Evolutionary conservation across 2,888 invertebrate genomes (phyloP), one percentile per base, ranked within the genome.

Genomic region (Iselma pallidipennis): DNA sequence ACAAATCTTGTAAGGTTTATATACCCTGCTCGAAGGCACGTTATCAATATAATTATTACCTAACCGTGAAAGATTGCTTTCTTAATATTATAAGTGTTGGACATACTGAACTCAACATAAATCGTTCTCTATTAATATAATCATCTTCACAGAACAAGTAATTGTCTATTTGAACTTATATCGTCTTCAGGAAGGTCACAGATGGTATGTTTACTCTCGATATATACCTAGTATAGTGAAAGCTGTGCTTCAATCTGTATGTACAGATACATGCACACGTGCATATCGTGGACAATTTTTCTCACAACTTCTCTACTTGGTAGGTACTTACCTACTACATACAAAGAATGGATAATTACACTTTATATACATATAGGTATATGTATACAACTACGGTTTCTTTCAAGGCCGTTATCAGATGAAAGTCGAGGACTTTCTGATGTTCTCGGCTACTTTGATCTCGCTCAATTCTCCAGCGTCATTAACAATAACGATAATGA

Each of bases 361-460:
- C 37, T 37, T 50, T 50, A 29, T 50, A 26, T 26, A 28, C 26
- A 50, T n/a, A n/a, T n/a, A n/a, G n/a, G n/a, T n/a, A n/a, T n/a
- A n/a, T 16, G 19, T 16, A 16, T 19, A 28, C 29, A 29, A 16
- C 4, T 50, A 50, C 29, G 28, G 50, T 50, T 28, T 50, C n/a
- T 50, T 50, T 19, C 50, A 50, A 50, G 50, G 50, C 19, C 50
- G 50, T 50, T n/a, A 29, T 29, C 29, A 29, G 50, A 50, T 50
- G 50, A 50, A 50, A 50, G 50, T 50, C 50, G 50, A 50, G 50
- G 50, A 50, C 50, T 50, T 50, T 25, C 50, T 29, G 50, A 50
- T 50, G 23, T 50, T 50, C 50, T 50, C 50, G 50, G 50, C 50
- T 50, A 50, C 50, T 50, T 50, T 50, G 50, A 50, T 50, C 50